Evolutionary conservation across 2,113 vertebrate genomes (phyloP).

Genomic region (Grus americana): DNA sequence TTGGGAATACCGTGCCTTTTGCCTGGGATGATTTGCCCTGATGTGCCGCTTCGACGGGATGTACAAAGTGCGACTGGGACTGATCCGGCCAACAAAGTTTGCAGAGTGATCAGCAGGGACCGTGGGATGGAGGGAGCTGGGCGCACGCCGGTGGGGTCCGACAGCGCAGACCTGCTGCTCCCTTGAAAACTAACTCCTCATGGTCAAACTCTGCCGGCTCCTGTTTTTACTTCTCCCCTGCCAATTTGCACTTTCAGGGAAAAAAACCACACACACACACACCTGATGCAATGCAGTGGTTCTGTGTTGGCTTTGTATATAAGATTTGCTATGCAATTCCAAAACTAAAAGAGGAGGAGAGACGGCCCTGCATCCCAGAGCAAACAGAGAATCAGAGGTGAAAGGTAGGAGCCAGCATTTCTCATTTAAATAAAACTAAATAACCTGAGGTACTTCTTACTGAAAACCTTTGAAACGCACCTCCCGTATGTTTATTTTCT

Average conservation of each 20-base stretch:
- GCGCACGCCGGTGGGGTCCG: background rate
- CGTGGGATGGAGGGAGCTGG: slow-evolving; percentile 27
- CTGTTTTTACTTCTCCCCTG: background rate
- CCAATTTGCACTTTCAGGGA: slow-evolving; percentile 21
- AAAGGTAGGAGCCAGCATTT: slow-evolving; percentile 69
- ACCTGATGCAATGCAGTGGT: slow-evolving; percentile 31
- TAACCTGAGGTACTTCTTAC: slow-evolving; percentile 8
- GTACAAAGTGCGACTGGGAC: slow-evolving; percentile 47
- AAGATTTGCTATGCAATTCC: slow-evolving; percentile 68
- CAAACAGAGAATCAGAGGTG: slow-evolving; percentile 43
- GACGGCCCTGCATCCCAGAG: slow-evolving; percentile 27
- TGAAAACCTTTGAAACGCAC: background rate
- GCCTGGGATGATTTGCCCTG: slow-evolving; percentile 16
- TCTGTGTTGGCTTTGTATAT: slow-evolving; percentile 46
- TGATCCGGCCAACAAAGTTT: slow-evolving; percentile 13
- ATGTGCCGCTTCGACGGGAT: slow-evolving; percentile 35
- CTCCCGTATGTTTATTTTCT: slow-evolving; percentile 2
- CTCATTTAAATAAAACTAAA: slow-evolving; percentile 17
- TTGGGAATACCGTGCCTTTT: slow-evolving; percentile 66
- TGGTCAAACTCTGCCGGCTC: background rate
- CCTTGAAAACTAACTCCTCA: slow-evolving; percentile 9
- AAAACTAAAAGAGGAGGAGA: slow-evolving; percentile 51
- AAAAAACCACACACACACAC: background rate
- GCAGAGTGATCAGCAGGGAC: background rate
- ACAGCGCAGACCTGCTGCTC: slow-evolving; percentile 5